Evolutionary conservation across 2,888 invertebrate species (phyloP), one percentile per base, ranked within the genome.

Genomic region (Fragum fragum): DNA sequence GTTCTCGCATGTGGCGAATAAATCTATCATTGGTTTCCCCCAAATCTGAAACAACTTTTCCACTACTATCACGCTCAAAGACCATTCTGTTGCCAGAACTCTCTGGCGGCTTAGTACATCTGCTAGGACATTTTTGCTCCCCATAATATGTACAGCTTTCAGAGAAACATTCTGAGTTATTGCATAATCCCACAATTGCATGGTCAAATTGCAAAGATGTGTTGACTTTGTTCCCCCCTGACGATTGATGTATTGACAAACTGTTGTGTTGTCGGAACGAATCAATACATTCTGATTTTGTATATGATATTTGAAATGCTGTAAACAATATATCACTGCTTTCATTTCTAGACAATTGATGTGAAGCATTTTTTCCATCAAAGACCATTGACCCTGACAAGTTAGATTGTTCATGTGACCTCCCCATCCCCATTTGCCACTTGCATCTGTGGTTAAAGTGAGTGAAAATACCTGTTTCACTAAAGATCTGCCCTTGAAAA

Each of bases 121-220:
- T n/a, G 42, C 42, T 26, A 68, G 21, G 14, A 42, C n/a, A 42
- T 78, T 53, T 14, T 26, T 14, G n/a, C 16, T 52, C 28, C 76
- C 76, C 7, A 42, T 39, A n/a, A 83, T 76, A 52, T 79, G 83
- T 32, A 72, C 73, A 39, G 76, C 76, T 70, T 69, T 75, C n/a
- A 79, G 63, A 3, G 26, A 53, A 16, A 76, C 69, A 11, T 76
- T 61, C 52, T 66, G 18, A 23, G 39, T 14, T 14, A 70, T 23
- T 11, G 69, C 76, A n/a, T 63, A 36, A 1, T 71, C 16, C 81
- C 81, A 75, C 1, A 80, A 29, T 7, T 68, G 39, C 73, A 55
- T 36, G 6, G 73, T 72, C 59, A 28, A 11, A n/a, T 66, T 21
- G 28, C 71, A 71, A 5, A 73, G 28, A 5, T 23, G 39, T 7